phyloP scores from a whole-genome alignment of 2,113 vertebrate genomes.

The Malurus cyaneus region DNA sequence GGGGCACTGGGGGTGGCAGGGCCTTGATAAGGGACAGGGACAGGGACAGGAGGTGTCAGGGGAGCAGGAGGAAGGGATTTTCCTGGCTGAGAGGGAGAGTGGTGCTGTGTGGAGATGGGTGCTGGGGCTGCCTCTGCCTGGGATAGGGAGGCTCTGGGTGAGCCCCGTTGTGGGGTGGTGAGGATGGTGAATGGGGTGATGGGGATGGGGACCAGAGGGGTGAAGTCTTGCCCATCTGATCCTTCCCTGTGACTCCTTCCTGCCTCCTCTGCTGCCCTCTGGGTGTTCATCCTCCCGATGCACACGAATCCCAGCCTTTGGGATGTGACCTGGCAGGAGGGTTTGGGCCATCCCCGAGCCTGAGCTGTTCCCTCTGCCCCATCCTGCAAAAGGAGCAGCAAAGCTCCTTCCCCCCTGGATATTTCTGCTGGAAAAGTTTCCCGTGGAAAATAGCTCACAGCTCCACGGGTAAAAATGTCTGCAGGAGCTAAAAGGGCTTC shows the following conservation, averaged over 20 bases:
- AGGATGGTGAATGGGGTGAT: too few species aligned
- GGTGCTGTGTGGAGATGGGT: rapidly evolving
- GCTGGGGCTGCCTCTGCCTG: not conserved
- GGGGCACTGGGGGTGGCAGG: not conserved
- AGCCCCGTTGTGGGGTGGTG: not conserved
- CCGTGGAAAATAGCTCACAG: not conserved
- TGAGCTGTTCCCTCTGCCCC: not conserved
- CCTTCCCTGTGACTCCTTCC: not conserved
- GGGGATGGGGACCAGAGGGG: not conserved
- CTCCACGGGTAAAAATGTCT: not conserved
- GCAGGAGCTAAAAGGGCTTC: not conserved
- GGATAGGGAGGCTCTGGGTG: not conserved
- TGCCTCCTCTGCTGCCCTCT: not conserved
- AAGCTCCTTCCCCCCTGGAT: not conserved
- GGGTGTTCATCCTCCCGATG: not conserved
- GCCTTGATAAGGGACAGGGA: not conserved
- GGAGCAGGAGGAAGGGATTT: not conserved
- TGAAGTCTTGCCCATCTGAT: not conserved
- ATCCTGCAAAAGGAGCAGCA: not conserved
- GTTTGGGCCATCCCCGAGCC: not conserved
- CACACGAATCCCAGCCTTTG: rapidly evolving
- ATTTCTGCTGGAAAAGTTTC: not conserved
- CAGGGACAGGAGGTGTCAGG: rapidly evolving
- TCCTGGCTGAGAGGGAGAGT: rapidly evolving
- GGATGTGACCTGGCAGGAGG: not conserved